Percentiles rank a stretch among this genome's conserved stretches.
These are phyloP conservation scores for Mastomys coucha DNA, from an alignment of 2,113 vertebrate species.

Conservation along the genomic window DNA sequence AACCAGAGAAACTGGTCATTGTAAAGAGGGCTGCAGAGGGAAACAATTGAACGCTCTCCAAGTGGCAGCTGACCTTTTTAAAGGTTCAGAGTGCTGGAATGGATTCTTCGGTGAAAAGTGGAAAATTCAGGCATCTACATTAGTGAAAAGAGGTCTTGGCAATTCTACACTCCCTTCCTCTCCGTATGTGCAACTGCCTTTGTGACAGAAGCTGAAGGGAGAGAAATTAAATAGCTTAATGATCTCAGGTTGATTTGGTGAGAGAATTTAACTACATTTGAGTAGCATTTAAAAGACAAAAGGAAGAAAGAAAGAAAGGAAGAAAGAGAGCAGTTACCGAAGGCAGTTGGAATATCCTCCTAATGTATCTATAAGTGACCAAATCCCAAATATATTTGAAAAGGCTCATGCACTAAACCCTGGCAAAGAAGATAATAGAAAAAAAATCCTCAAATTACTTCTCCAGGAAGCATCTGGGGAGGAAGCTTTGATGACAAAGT, in stretches of 20 bases:
- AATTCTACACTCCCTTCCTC: slow-evolving; percentile 63
- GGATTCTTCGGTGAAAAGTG: slow-evolving; percentile 56
- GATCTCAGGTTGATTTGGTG: slow-evolving; percentile 63
- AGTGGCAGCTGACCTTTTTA: slow-evolving; percentile 60
- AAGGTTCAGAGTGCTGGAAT: slow-evolving; percentile 62
- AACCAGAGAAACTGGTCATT: slow-evolving; percentile 69
- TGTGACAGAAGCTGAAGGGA: slow-evolving; percentile 44
- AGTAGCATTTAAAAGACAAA: slow-evolving; percentile 55
- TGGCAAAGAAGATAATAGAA: slow-evolving; percentile 31
- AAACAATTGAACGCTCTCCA: slow-evolving; percentile 50
- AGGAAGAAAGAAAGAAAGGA: not conserved
- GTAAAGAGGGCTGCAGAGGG: slow-evolving; percentile 56
- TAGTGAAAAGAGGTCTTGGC: slow-evolving; percentile 49
- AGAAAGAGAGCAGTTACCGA: slow-evolving; percentile 14
- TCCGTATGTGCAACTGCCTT: slow-evolving; percentile 24
- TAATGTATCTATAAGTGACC: slow-evolving; percentile 28
- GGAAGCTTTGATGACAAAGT: not conserved
- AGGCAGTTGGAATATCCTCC: slow-evolving; percentile 16
- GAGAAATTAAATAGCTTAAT: slow-evolving; percentile 63
- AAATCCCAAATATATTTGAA: slow-evolving; percentile 55
- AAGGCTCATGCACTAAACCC: slow-evolving; percentile 30
- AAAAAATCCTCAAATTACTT: slow-evolving; percentile 31
- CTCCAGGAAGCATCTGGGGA: not conserved
- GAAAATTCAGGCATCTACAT: slow-evolving; percentile 57
- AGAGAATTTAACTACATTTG: slow-evolving; percentile 49